These are phyloP conservation scores for Spodoptera litura DNA, from an alignment of 1,140 invertebrate genomes.

Conservation along the genomic window DNA sequence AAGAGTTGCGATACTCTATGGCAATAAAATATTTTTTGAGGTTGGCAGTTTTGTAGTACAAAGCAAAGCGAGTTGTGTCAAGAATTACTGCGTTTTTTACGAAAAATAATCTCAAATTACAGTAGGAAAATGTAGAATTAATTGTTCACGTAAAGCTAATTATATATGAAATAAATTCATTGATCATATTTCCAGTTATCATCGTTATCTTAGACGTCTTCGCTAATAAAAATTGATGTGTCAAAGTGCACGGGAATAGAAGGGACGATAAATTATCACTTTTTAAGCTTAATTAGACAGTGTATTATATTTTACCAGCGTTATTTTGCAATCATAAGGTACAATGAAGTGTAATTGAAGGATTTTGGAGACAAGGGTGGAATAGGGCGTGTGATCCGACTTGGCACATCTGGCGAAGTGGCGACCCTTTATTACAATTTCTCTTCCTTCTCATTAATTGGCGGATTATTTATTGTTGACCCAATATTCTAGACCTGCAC, in stretches of 20 bases:
- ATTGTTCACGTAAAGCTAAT: constrained; percentile 54
- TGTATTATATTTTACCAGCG: constrained; percentile 50
- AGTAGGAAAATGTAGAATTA: constrained; percentile 72
- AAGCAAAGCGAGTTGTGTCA: constrained; percentile 81
- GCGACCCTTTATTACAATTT: constrained; percentile 57
- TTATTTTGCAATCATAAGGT: constrained; percentile 37
- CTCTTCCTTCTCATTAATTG: constrained; percentile 62
- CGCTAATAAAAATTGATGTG: constrained; percentile 68
- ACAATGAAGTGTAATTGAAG: constrained; percentile 10
- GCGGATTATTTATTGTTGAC: constrained; percentile 49
- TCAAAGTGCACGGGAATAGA: constrained; percentile 75
- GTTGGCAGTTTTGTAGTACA: constrained; percentile 60
- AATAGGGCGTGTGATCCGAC: constrained; percentile 60
- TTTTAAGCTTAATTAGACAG: constrained; percentile 62
- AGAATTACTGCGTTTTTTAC: constrained; percentile 77
- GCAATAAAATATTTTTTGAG: constrained; percentile 42
- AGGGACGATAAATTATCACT: constrained; percentile 71
- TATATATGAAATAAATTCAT: constrained; percentile 59
- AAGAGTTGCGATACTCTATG: constrained; percentile 16
- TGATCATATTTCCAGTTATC: constrained; percentile 45
- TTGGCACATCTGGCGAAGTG: constrained; percentile 76
- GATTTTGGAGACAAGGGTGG: constrained; percentile 16
- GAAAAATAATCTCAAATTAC: constrained; percentile 67
- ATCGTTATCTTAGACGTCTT: constrained; percentile 43
- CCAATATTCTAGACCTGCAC: neutral